Percentiles rank a stretch among this genome's conserved stretches.
Evolutionary conservation across 2,113 vertebrate species (phyloP).

Genomic region (Silurus asotus): DNA sequence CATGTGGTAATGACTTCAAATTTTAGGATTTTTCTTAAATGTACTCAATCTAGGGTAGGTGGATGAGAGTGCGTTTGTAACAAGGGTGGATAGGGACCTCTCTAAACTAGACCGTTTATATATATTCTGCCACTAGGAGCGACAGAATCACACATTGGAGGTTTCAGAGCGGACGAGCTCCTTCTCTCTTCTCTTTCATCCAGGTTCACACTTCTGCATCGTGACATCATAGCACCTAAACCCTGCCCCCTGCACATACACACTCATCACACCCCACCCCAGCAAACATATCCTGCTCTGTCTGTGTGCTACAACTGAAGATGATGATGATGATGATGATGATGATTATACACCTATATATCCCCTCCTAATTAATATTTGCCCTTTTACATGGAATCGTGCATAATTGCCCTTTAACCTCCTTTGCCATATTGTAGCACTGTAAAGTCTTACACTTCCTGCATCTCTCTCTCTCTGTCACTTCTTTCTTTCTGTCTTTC

Average conservation of each 20-base stretch:
- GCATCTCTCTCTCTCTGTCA: slow-evolving; percentile 29
- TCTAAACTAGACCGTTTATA: slow-evolving; percentile 47
- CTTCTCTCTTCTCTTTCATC: slow-evolving; percentile 69
- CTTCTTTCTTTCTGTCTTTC: not conserved
- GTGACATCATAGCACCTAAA: slow-evolving; percentile 71
- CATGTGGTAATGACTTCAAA: not conserved
- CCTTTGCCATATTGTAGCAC: slow-evolving; percentile 71
- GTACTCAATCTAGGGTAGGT: not conserved
- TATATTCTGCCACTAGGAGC: slow-evolving; percentile 77
- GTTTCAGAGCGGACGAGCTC: slow-evolving; percentile 69
- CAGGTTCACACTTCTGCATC: slow-evolving; percentile 80
- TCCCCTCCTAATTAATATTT: slow-evolving; percentile 66
- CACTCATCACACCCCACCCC: not conserved
- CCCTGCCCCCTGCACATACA: slow-evolving; percentile 28
- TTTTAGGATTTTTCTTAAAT: not conserved
- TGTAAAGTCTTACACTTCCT: slow-evolving; percentile 56
- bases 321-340: slow-evolving; percentile 38
- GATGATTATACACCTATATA: slow-evolving; percentile 32
- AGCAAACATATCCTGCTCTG: slow-evolving; percentile 44
- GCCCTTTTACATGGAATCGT: slow-evolving; percentile 58
- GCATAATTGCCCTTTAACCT: slow-evolving; percentile 71
- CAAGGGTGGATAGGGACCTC: not conserved
- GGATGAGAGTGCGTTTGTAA: not conserved
- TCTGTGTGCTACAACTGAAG: slow-evolving; percentile 48
- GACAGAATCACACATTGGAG: slow-evolving; percentile 71